Percentiles rank a stretch among this genome's conserved stretches.
Conservation (phyloP, 2,113 vertebrate genomes). For the Crotalus tigris region DNA sequence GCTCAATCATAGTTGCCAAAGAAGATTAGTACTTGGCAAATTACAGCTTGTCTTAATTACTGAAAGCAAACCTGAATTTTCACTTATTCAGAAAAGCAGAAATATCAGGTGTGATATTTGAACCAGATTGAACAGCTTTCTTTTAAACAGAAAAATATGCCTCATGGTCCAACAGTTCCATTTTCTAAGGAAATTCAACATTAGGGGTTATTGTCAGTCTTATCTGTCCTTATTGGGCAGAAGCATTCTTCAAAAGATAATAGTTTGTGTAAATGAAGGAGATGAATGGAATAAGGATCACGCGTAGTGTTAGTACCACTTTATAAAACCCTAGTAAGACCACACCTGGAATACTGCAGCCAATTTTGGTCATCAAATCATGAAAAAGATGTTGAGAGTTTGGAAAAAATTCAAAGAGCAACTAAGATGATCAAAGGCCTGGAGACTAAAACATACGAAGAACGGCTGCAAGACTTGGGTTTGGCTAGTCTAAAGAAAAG, state of each 20-base stretch:
- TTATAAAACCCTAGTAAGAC: too few species aligned
- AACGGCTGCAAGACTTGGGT: too few species aligned
- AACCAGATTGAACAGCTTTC: background rate
- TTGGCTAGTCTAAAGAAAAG: too few species aligned
- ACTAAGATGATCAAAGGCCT: too few species aligned
- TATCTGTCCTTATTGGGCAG: background rate
- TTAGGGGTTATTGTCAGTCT: background rate
- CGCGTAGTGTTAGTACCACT: too few species aligned
- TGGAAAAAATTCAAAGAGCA: too few species aligned
- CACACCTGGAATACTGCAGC: too few species aligned
- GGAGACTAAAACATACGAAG: too few species aligned
- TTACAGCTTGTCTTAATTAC: conserved; percentile 44
- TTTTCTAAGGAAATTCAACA: background rate
- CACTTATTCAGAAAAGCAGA: conserved; percentile 12
- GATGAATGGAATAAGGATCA: background rate
- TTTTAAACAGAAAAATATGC: background rate
- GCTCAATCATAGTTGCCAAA: conserved; percentile 54
- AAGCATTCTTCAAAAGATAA: background rate
- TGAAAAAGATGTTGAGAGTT: too few species aligned
- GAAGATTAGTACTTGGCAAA: conserved; percentile 12
- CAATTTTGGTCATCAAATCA: too few species aligned
- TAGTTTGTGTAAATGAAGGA: background rate
- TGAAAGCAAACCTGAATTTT: conserved; percentile 48
- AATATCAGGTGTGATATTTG: background rate
- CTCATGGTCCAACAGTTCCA: background rate